Percentiles rank a stretch among this genome's conserved stretches.
phyloP scores from a whole-genome alignment of 53 echinoderm and acorn worm genomes.

The Patiria pectinifera region DNA sequence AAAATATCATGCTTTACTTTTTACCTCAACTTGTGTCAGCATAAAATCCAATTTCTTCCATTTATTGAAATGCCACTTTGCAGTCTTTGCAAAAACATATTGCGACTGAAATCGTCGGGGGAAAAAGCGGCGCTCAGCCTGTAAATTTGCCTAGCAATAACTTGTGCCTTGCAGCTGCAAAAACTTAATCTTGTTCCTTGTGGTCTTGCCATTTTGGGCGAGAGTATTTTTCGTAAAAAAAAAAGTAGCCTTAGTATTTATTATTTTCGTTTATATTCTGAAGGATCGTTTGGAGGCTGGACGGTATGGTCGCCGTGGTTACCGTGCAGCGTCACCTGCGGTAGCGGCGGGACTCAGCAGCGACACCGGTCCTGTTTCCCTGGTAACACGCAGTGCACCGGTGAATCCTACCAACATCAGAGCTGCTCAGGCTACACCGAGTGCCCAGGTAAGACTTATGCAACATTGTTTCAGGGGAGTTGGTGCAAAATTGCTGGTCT shows the following conservation, averaged over 20 bases:
- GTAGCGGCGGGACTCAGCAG: slow-evolving; percentile 79
- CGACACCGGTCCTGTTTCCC: slow-evolving; percentile 94
- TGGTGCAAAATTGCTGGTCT: no score
- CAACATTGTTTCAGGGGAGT: no score
- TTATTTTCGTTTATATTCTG: not conserved
- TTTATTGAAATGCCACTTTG: no score
- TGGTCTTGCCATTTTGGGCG: not conserved
- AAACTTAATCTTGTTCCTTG: not conserved
- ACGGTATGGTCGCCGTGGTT: slow-evolving; percentile 97
- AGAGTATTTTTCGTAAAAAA: not conserved
- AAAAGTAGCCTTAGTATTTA: not conserved
- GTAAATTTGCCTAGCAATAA: no score
- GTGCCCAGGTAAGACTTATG: slow-evolving; percentile 83
- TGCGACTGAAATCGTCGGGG: no score
- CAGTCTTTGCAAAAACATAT: no score
- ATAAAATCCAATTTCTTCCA: no score
- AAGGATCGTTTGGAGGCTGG: slow-evolving; percentile 93
- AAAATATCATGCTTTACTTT: no score
- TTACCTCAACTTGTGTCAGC: no score
- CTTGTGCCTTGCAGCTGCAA: not conserved
- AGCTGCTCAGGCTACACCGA: slow-evolving; percentile 69
- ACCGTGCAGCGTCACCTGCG: slow-evolving; percentile 94
- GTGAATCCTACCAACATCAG: slow-evolving; percentile 85
- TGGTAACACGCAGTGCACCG: slow-evolving; percentile 85
- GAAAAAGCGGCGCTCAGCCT: no score